Base-by-base conservation (phyloP, 2,113 vertebrate genomes). In the Setophaga petechia region DNA sequence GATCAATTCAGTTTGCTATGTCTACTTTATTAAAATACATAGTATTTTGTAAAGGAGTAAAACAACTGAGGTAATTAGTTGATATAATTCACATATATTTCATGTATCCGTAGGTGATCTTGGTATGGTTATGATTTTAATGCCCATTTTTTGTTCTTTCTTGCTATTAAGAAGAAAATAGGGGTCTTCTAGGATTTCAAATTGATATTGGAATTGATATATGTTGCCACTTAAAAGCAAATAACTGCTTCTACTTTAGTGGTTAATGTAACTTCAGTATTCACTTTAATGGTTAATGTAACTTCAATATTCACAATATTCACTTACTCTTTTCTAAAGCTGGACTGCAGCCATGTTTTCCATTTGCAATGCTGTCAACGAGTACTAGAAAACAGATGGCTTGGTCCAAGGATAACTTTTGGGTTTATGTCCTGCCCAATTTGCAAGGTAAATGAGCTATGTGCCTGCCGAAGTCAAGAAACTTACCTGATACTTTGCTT, bases 401-500 rank as follows among this genome's bases (percentile, higher is more conserved):
- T 99, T 44, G 99, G 99, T 44, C 99, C 99, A 63, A 98, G 99
- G 87, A 99, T 99, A 97, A 99, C 99, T 7, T 99, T 99, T 52
- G 99, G 99, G 24, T 99, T 99, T 97, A 99, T 99, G 99, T 98
- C 98, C 83, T 99, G 99, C 98, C 99, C 99, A 44, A 99, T 99
- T 94, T 99, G 99, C 97, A 99, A 99, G 99, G 99, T 99, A 97
- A 96, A 89, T 59, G 55, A 80, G 22, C 51, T 54, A 8, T 19
- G 3, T 85, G 27, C 47, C 87, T 94, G 41, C 37, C 18, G 37
- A 23, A 51, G 54, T 76, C 46, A 83, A 72, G 63, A 24, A 74
- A 41, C 27, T 75, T 51, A 37, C 41, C 57, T 61, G 43, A 65
- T 52, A 20, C 5, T n/a, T 51, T 51, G 31, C 11, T 1, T 39